Evolutionary conservation across 2,113 vertebrate species (phyloP), one percentile per base, ranked within the genome.

Genomic region (Rhinoptilus africanus): DNA sequence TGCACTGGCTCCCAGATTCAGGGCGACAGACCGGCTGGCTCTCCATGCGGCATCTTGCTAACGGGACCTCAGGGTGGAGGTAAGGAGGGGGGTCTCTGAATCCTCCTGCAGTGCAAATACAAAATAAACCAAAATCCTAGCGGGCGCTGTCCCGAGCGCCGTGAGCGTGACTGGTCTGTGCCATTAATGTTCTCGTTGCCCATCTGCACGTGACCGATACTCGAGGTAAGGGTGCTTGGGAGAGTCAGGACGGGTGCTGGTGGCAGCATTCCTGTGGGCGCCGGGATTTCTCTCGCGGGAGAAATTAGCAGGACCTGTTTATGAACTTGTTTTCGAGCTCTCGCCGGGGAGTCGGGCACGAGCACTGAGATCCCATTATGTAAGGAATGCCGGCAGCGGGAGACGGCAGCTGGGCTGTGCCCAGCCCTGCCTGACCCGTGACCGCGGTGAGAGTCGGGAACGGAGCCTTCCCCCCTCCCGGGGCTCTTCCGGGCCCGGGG

Each of bases 291-390:
- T 96, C 85, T 84, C 21, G 77, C 4, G 30, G 94, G 48, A 94
- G 63, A 47, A 92, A 93, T 97, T 73, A 95, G 95, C 95, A 95
- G 93, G 96, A 96, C 93, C 89, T 97, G 95, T 92, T 97, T 94
- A 94, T 94, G 96, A 96, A 88, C 95, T 96, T 96, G 95, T 95
- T 97, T 96, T 93, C 7, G 18, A 96, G 96, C 82, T 77, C 91
- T 67, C 5, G 4, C 69, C 8, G 41, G 76, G 82, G 59, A 90
- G 82, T 1, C 4, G 7, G 90, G 95, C 95, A 95, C 73, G 71
- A 96, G 93, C 94, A 95, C 93, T 97, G 96, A 96, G 96, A 62
- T 94, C 76, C 93, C 95, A 95, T 97, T 97, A 96, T 96, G 91
- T 95, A 89, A 88, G 63, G 71, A 48, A 8, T 2, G 35, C 88